Evolutionary conservation across 92 coral and sea anemone genomes (phyloP).

Genomic region (Pocillopora grandis): DNA sequence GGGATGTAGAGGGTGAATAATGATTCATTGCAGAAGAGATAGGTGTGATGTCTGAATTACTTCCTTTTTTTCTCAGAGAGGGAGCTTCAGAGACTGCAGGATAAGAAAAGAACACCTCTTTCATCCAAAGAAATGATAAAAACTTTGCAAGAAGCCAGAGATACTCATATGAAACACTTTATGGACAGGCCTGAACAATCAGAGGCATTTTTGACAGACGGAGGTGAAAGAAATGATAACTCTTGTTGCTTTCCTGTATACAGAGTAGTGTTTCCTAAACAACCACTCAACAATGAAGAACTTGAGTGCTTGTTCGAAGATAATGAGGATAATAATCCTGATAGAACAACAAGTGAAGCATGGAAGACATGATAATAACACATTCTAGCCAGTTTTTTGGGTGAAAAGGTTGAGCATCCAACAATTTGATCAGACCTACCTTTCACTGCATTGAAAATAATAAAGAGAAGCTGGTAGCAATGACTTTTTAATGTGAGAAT

Average conservation of each 20-base stretch:
- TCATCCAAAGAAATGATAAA: constrained; percentile 57
- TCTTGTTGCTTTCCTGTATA: constrained; percentile 65
- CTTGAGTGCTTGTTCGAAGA: constrained; percentile 64
- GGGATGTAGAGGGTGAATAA: background rate
- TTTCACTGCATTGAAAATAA: too few relatives aligned
- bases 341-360: too few relatives aligned
- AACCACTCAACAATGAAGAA: constrained; percentile 75
- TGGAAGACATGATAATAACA: too few relatives aligned
- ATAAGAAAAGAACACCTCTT: constrained; percentile 49
- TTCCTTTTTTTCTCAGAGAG: constrained; percentile 31
- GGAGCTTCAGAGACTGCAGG: constrained; percentile 66
- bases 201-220: constrained; percentile 50
- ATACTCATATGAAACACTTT: constrained; percentile 54
- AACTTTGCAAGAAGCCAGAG: constrained; percentile 62
- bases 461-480: too few relatives aligned
- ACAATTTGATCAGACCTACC: too few relatives aligned
- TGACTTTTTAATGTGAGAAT: too few relatives aligned
- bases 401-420: too few relatives aligned
- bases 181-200: constrained; percentile 18
- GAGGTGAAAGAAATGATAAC: constrained; percentile 32
- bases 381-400: too few relatives aligned
- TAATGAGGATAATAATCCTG: constrained; percentile 1
- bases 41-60: background rate
- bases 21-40: background rate
- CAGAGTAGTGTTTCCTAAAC: constrained; percentile 71